Evolutionary conservation across 1,140 invertebrate species (phyloP), one percentile per base, ranked within the genome.

Genomic region (Bacillus rossius): DNA sequence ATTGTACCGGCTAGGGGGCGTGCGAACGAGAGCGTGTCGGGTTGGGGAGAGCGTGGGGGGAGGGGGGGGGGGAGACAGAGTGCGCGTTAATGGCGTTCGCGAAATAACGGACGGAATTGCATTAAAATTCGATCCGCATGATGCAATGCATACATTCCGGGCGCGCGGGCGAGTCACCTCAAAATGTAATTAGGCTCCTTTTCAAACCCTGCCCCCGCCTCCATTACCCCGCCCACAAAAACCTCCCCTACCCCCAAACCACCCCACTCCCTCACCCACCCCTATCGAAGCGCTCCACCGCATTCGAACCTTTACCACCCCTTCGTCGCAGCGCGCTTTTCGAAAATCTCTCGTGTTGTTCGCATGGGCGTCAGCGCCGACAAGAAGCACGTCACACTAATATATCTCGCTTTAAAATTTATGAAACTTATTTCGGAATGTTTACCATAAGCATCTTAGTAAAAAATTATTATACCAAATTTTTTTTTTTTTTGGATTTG

Each of bases 101-200:
- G 43, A 47, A 57, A 50, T 57, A 57, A 57, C 45, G 58, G 53
- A 55, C 45, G 53, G 57, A 59, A 53, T 59, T 57, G 55, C 55
- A 57, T 50, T 57, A 57, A 57, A 57, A 57, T 57, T 48, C 55
- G 55, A 57, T 49, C 41, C 41, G 47, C 53, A 45, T 55, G 55
- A 57, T 57, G 23, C 43, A 45, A 20, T 34, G 53, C 53, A 49
- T 57, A 57, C 45, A 49, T 57, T 57, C 55, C 55, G 4, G 52
- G 26, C 29, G 14, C 8, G 16, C 53, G 7, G 23, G 53, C 29
- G 53, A 55, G 53, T 57, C 49, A 57, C 55, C 57, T 59, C 57
- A 52, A 59, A 59, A 59, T 59, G 57, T 59, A 59, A 59, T 59
- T 57, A 57, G 55, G 55, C 49, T 59, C 51, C 49, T 55, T 55